phyloP scores from a whole-genome alignment of 2,113 vertebrate species.

The Sprattus sprattus region DNA sequence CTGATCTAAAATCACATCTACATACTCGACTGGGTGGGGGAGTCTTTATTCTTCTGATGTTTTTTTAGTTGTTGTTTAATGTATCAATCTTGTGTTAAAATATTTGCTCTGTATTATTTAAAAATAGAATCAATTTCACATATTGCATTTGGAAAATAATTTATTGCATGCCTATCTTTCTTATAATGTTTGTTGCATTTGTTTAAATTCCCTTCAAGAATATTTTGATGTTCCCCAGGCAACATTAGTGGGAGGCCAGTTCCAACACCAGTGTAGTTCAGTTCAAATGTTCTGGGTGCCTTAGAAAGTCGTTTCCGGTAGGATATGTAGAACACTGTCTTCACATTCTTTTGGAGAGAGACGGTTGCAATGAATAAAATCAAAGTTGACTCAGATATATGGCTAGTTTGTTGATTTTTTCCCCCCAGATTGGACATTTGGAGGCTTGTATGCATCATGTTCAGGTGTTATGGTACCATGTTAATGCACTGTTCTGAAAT shows the following conservation, averaged over 20 bases:
- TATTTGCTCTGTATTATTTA: background rate
- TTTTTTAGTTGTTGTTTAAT: background rate
- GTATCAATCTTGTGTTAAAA: background rate
- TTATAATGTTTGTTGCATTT: slow-evolving; percentile 1
- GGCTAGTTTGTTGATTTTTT: slow-evolving; percentile 40
- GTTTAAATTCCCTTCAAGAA: background rate
- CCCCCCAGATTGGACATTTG: slow-evolving; percentile 12
- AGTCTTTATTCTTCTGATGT: background rate
- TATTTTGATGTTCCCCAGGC: background rate
- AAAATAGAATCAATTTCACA: background rate
- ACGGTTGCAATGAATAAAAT: slow-evolving; percentile 87
- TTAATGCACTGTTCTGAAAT: background rate
- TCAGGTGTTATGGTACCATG: background rate
- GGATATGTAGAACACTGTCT: slow-evolving; percentile 86
- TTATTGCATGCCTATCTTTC: slow-evolving; percentile 40
- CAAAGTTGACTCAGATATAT: slow-evolving; percentile 39
- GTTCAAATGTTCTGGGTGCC: slow-evolving; percentile 80
- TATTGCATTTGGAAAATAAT: slow-evolving; percentile 6
- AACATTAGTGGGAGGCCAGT: background rate
- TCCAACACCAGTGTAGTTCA: slow-evolving; percentile 6
- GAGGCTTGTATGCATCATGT: background rate
- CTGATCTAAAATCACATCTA: background rate
- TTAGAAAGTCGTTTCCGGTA: slow-evolving; percentile 89
- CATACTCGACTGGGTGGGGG: background rate
- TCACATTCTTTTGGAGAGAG: slow-evolving; percentile 76